These are phyloP conservation scores for Neomorphus geoffroyi DNA, from an alignment of 2,797 vertebrate genomes.

Conservation along the genomic window DNA sequence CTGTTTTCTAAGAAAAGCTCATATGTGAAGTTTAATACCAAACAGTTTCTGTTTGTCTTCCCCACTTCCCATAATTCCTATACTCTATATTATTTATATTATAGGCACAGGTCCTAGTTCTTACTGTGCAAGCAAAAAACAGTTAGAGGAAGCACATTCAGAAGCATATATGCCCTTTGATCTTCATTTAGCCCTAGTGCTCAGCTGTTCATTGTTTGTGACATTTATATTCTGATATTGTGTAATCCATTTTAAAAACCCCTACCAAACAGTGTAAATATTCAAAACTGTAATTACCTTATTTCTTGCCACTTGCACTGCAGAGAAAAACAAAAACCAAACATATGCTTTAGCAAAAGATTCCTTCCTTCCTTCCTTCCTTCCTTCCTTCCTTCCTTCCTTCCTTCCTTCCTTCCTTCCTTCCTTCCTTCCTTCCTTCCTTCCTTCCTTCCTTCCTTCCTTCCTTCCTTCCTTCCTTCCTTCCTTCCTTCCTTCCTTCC, in stretches of 20 bases:
- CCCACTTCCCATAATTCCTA: neutral
- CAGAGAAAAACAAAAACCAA: neutral
- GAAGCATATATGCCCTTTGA: neutral
- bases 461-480: too few relatives aligned
- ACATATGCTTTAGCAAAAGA: neutral
- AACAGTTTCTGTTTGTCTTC: neutral
- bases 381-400: too few relatives aligned
- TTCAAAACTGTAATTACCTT: neutral
- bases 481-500: too few relatives aligned
- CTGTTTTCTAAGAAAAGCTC: neutral
- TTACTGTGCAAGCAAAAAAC: neutral
- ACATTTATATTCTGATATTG: neutral
- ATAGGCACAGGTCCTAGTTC: neutral
- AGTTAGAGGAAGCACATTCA: neutral
- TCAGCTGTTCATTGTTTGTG: neutral
- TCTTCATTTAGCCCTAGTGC: neutral
- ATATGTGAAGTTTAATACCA: neutral
- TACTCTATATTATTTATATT: neutral
- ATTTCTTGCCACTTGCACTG: neutral
- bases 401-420: too few relatives aligned
- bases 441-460: neutral
- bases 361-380: neutral
- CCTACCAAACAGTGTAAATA: neutral
- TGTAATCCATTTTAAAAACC: neutral
- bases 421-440: too few relatives aligned